These are phyloP conservation scores for Athene cunicularia DNA, from an alignment of 2,113 vertebrate species.

Conservation along the genomic window DNA sequence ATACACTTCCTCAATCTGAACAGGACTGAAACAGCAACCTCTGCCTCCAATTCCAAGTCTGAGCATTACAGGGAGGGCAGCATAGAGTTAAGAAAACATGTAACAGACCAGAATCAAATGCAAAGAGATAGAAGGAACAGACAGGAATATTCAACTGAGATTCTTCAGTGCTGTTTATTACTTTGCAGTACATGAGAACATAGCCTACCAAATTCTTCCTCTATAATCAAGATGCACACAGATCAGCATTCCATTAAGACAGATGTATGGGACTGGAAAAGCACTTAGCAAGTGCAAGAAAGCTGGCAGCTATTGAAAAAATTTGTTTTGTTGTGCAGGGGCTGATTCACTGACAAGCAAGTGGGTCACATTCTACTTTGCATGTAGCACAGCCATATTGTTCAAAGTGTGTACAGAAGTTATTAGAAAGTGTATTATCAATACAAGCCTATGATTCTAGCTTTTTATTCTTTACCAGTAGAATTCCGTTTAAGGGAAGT, in stretches of 20 bases:
- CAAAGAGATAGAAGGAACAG: not conserved
- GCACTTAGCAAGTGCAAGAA: not conserved
- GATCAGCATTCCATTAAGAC: not conserved
- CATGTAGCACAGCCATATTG: not conserved
- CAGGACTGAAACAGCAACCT: not conserved
- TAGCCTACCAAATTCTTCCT: not conserved
- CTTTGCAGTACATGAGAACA: not conserved
- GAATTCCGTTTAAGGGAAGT: not conserved
- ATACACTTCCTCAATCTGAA: not conserved
- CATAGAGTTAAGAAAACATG: not conserved
- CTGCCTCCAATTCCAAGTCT: not conserved
- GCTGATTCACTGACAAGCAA: not conserved
- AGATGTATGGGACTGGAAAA: not conserved
- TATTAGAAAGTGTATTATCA: not conserved
- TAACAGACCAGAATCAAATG: not conserved
- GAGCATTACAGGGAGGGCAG: not conserved
- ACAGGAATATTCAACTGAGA: not conserved
- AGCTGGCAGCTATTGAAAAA: not conserved
- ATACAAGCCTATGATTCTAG: not conserved
- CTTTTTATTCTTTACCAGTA: not conserved
- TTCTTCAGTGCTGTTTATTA: not conserved
- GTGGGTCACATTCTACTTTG: not conserved
- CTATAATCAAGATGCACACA: not conserved
- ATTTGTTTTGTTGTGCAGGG: not conserved
- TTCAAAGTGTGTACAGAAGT: not conserved